Evolutionary conservation across 2,797 vertebrate genomes (phyloP).

Genomic region (Ceryle rudis): DNA sequence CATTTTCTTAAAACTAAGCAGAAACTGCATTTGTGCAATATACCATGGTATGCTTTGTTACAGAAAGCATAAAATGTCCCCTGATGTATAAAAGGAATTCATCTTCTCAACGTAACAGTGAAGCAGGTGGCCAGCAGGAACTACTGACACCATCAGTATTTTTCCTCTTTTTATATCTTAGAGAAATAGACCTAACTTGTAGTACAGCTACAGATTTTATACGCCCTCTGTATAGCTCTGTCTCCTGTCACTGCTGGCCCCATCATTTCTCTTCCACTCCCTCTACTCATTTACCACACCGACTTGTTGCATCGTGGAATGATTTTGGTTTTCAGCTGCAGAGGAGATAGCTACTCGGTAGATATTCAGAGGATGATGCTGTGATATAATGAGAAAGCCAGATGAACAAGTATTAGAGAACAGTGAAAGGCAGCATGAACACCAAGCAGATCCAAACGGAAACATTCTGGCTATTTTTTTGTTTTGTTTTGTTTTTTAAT

Average conservation of each 20-base stretch:
- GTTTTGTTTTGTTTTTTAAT: background rate
- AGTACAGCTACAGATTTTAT: background rate
- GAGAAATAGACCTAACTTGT: background rate
- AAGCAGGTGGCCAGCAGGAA: background rate
- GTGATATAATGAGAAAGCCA: background rate
- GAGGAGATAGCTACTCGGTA: background rate
- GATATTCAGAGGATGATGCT: background rate
- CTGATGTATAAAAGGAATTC: background rate
- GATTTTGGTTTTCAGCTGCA: slow-evolving; percentile 27
- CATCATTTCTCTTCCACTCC: background rate
- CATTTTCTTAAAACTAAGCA: background rate
- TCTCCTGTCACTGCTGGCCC: slow-evolving; percentile 1
- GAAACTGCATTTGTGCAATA: background rate
- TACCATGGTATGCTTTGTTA: background rate
- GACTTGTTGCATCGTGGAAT: background rate
- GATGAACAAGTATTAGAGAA: background rate
- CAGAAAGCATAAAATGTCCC: background rate
- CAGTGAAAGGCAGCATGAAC: background rate
- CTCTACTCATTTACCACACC: background rate
- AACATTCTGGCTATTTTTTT: background rate
- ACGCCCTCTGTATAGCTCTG: background rate
- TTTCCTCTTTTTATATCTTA: background rate
- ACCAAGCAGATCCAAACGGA: background rate
- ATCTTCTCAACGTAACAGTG: background rate
- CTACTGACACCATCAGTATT: background rate